phyloP scores from a whole-genome alignment of 2,888 invertebrate genomes.

The Andrena haemorrhoa region DNA sequence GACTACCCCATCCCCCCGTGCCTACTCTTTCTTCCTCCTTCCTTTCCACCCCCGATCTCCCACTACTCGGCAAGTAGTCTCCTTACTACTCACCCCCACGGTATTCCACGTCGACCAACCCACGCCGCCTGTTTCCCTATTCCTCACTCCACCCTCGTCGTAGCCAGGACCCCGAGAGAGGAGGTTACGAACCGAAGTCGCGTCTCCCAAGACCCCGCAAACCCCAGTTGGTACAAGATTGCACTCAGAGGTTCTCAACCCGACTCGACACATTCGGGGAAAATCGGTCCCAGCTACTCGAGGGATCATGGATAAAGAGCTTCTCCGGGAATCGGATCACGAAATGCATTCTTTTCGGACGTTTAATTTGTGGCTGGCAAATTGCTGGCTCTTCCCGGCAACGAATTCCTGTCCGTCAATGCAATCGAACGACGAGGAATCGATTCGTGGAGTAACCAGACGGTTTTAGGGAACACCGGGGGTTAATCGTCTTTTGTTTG shows the following conservation, averaged over 20 bases:
- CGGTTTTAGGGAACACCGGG: too few relatives aligned
- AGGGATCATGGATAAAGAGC: too few relatives aligned
- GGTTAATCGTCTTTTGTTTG: too few relatives aligned
- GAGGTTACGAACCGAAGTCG: slow-evolving; percentile 80
- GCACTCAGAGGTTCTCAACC: slow-evolving; percentile 82
- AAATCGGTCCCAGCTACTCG: slow-evolving; percentile 24
- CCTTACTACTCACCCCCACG: slow-evolving; percentile 67
- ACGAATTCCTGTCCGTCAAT: too few relatives aligned
- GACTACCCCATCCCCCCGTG: slow-evolving; percentile 59
- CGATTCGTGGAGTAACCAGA: too few relatives aligned
- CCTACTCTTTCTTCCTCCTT: slow-evolving; percentile 50
- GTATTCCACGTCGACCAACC: slow-evolving; percentile 66
- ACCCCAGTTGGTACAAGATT: slow-evolving; percentile 84
- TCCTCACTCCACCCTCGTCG: slow-evolving; percentile 71
- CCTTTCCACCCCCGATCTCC: slow-evolving; percentile 42
- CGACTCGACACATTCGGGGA: neutral
- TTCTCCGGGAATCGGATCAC: too few relatives aligned
- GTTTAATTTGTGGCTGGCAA: too few relatives aligned
- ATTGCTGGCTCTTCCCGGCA: too few relatives aligned
- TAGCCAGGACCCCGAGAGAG: slow-evolving; percentile 72
- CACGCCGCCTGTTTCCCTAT: slow-evolving; percentile 71
- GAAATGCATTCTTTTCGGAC: neutral
- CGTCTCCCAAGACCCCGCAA: slow-evolving; percentile 81
- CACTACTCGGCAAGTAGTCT: slow-evolving; percentile 56
- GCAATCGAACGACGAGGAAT: too few relatives aligned